These are phyloP conservation scores for Dryobota labecula DNA, from an alignment of 2,888 invertebrate species.

Conservation along the genomic window DNA sequence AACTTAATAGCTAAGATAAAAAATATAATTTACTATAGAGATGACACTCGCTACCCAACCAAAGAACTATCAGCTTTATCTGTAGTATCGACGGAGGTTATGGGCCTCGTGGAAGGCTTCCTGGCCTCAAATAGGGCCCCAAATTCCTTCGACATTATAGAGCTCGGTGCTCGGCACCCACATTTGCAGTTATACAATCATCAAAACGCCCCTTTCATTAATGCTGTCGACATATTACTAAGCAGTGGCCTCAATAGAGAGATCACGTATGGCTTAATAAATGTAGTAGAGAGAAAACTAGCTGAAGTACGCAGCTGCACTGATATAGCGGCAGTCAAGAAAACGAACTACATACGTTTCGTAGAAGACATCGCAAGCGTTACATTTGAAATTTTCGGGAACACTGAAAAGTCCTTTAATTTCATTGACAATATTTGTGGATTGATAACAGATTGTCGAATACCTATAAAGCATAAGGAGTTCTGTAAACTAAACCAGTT, in stretches of 20 bases:
- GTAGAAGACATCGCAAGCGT: slow-evolving; percentile 88
- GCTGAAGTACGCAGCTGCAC: slow-evolving; percentile 86
- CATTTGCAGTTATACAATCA: slow-evolving; percentile 87
- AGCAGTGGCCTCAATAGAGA: slow-evolving; percentile 88
- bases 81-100: slow-evolving; percentile 91
- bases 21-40: slow-evolving; percentile 86
- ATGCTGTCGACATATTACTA: slow-evolving; percentile 86
- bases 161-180: slow-evolving; percentile 84
- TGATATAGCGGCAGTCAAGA: slow-evolving; percentile 84
- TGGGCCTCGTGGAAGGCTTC: slow-evolving; percentile 91
- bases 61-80: slow-evolving; percentile 90
- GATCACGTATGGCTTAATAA: slow-evolving; percentile 88
- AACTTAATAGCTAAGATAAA: slow-evolving; percentile 88
- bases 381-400: slow-evolving; percentile 87
- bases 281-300: slow-evolving; percentile 87
- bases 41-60: slow-evolving; percentile 85
- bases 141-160: slow-evolving; percentile 87
- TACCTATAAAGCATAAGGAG: slow-evolving; percentile 87
- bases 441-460: slow-evolving; percentile 84
- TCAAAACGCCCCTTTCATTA: slow-evolving; percentile 87
- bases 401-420: slow-evolving; percentile 85
- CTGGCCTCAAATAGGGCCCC: slow-evolving; percentile 86
- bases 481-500: slow-evolving; percentile 87
- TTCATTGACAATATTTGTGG: slow-evolving; percentile 86
- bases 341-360: slow-evolving; percentile 86